Percentiles rank a stretch among this genome's conserved stretches.
Conservation (phyloP, 2,113 vertebrate genomes). For the Sceloporus undulatus region DNA sequence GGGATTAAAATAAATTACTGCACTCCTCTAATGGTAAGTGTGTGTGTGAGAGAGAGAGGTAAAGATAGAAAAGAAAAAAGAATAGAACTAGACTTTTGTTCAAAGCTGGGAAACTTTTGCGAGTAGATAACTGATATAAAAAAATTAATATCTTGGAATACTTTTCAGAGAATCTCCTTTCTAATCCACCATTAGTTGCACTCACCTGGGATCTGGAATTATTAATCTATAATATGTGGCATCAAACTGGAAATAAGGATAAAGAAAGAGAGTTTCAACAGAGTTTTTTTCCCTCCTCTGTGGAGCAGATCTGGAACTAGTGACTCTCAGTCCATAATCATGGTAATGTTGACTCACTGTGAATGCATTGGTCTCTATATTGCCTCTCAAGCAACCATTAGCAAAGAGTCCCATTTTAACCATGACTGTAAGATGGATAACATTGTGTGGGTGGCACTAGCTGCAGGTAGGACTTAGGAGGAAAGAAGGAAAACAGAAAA, state of each 20-base stretch:
- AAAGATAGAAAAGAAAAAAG: neutral
- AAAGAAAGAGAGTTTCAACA: neutral
- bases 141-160: neutral
- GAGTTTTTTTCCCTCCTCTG: neutral
- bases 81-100: neutral
- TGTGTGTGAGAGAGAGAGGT: no score
- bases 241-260: neutral
- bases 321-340: neutral
- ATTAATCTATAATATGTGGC: neutral
- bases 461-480: constrained; percentile 13
- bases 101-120: neutral
- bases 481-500: constrained; percentile 55
- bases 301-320: neutral
- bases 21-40: neutral
- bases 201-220: neutral
- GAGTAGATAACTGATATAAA: neutral
- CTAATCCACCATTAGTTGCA: neutral
- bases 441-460: constrained; percentile 66
- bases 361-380: constrained; percentile 53
- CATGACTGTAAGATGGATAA: constrained; percentile 49
- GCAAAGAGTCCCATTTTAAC: constrained; percentile 32
- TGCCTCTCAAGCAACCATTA: constrained; percentile 56
- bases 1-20: neutral
- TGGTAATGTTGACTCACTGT: neutral
- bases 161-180: no score